Conservation (phyloP, 2,113 vertebrate genomes). For the Percina caprodes region DNA sequence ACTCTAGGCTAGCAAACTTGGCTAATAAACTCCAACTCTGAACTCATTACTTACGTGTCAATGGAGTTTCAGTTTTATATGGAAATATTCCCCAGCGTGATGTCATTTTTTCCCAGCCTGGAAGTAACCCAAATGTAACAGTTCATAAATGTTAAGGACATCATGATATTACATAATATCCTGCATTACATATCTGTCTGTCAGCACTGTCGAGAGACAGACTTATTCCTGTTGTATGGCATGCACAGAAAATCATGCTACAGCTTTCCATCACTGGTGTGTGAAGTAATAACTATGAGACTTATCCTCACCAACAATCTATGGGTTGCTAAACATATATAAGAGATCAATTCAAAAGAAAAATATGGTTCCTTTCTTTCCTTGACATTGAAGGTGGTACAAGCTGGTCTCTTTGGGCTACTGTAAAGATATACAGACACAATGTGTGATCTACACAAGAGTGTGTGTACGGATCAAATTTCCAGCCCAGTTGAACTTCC, state of each 20-base stretch:
- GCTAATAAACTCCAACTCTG: neutral
- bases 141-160: slow-evolving; percentile 10
- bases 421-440: neutral
- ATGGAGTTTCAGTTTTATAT: slow-evolving; percentile 19
- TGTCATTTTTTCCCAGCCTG: slow-evolving; percentile 1
- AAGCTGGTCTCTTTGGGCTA: neutral
- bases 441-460: slow-evolving; percentile 19
- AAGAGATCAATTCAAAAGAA: neutral
- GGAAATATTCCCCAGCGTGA: slow-evolving; percentile 7
- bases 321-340: neutral
- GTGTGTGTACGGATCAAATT: neutral
- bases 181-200: neutral
- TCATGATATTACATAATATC: neutral
- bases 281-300: neutral
- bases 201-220: neutral
- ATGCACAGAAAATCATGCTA: neutral
- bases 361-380: neutral
- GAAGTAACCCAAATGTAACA: slow-evolving; percentile 28
- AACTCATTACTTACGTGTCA: slow-evolving; percentile 28
- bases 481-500: neutral
- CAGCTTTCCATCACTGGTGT: neutral
- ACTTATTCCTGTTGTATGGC: slow-evolving; percentile 1
- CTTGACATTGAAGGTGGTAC: neutral
- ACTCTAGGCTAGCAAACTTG: neutral
- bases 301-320: neutral